A percentile compares a stretch with the other conserved stretches of the same genome.
These are phyloP conservation scores for Drosophila heteroneura DNA, from an alignment of 2,888 invertebrate species.

Conservation along the genomic window DNA sequence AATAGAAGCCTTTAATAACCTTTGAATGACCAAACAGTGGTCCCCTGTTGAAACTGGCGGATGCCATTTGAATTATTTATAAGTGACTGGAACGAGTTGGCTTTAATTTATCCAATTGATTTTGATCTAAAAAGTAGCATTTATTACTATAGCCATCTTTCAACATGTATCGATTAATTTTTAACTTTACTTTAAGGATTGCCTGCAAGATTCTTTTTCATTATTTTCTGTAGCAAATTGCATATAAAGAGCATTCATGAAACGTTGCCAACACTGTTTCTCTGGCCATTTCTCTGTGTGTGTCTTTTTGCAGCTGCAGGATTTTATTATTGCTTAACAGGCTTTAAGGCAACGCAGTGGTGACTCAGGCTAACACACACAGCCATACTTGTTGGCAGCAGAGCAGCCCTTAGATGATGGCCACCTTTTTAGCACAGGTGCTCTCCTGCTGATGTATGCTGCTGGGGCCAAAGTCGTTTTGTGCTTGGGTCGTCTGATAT, in stretches of 20 bases:
- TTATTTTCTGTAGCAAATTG: not conserved
- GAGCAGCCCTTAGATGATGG: conserved; percentile 19
- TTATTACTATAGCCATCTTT: not conserved
- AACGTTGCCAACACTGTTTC: conserved; percentile 3
- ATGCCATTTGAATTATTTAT: conserved; percentile 4
- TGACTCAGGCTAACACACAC: not conserved
- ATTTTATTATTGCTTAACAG: conserved; percentile 54
- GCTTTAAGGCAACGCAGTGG: conserved; percentile 51
- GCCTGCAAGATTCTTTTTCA: not conserved
- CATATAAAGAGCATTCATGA: conserved; percentile 16
- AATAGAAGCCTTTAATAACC: not conserved
- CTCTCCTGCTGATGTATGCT: conserved; percentile 60
- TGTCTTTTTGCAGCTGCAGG: conserved; percentile 19
- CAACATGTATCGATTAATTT: not conserved
- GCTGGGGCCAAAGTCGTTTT: conserved; percentile 72
- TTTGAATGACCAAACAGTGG: not conserved
- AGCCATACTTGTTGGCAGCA: conserved; percentile 26
- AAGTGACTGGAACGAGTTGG: not conserved
- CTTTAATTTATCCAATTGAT: not conserved
- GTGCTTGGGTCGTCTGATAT: conserved; percentile 72
- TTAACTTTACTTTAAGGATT: not conserved
- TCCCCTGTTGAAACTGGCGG: not conserved
- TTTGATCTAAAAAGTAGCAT: not conserved
- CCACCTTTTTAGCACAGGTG: conserved; percentile 68
- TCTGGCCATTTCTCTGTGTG: conserved; percentile 9